phyloP scores from a whole-genome alignment of 2,888 invertebrate genomes.

The Automeris io region DNA sequence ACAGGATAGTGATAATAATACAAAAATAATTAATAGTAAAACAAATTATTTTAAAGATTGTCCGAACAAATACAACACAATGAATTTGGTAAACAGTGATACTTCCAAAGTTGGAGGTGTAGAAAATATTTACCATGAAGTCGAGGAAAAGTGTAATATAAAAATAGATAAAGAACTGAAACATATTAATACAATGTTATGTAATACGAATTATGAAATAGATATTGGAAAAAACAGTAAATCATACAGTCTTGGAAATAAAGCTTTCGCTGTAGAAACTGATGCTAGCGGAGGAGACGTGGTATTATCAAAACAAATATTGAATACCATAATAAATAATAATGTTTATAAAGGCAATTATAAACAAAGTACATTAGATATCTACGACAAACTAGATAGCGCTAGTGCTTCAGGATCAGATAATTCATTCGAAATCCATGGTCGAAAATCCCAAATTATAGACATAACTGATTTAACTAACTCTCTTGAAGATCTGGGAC shows the following conservation, averaged over 20 bases:
- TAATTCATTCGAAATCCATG: slow-evolving; percentile 49
- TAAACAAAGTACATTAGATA: slow-evolving; percentile 33
- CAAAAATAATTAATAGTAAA: neutral
- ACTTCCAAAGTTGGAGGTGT: neutral
- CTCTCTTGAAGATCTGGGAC: slow-evolving; percentile 54
- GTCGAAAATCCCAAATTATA: slow-evolving; percentile 55
- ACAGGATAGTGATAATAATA: neutral
- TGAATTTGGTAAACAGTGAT: neutral
- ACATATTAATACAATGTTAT: neutral
- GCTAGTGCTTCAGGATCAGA: slow-evolving; percentile 52
- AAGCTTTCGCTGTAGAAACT: slow-evolving; percentile 10
- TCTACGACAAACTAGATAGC: slow-evolving; percentile 65
- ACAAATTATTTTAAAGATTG: neutral
- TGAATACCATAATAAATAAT: slow-evolving; percentile 1
- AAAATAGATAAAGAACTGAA: neutral
- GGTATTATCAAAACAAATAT: slow-evolving; percentile 14
- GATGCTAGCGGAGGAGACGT: slow-evolving; percentile 11
- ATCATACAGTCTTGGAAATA: slow-evolving; percentile 18
- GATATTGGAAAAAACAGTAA: neutral
- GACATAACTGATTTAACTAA: slow-evolving; percentile 51
- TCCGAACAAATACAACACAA: neutral
- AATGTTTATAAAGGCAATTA: slow-evolving; percentile 13
- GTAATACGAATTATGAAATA: neutral
- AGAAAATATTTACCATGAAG: neutral
- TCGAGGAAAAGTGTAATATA: too few species aligned